Evolutionary conservation across 2,888 invertebrate genomes (phyloP).

Genomic region (Aphrophora alni): DNA sequence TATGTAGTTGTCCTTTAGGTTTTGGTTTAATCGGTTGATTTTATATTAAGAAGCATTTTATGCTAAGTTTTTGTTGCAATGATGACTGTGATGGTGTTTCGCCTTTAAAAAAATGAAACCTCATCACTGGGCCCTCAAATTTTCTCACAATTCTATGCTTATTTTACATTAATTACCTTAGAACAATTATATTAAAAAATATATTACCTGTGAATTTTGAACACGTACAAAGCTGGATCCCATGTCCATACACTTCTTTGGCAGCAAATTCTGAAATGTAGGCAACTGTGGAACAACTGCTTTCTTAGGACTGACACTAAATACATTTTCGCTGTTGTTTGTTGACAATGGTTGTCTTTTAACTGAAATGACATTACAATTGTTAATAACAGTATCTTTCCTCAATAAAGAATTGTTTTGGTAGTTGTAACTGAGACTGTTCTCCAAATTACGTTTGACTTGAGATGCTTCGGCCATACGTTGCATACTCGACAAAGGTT

Average conservation of each 20-base stretch:
- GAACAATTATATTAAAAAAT: no score
- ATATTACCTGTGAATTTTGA: constrained; percentile 50
- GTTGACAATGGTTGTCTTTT: constrained; percentile 21
- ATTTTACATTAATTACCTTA: no score
- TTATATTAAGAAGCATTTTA: no score
- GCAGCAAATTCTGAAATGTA: constrained; percentile 43
- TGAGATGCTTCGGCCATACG: background rate
- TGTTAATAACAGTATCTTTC: no score
- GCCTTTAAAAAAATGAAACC: no score
- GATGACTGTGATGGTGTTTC: no score
- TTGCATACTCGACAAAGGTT: background rate
- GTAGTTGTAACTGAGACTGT: background rate
- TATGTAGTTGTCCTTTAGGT: no score
- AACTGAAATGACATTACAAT: background rate
- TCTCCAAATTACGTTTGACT: background rate
- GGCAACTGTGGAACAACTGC: background rate
- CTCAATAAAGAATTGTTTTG: no score
- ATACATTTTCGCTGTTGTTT: constrained; percentile 17
- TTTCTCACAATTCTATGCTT: no score
- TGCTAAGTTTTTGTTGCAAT: no score
- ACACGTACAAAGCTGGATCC: constrained; percentile 47
- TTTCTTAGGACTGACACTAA: background rate
- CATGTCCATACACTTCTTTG: constrained; percentile 26
- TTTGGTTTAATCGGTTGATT: no score
- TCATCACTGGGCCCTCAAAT: no score